phyloP scores from a whole-genome alignment of 2,113 vertebrate species.

The Myxocyprinus asiaticus region DNA sequence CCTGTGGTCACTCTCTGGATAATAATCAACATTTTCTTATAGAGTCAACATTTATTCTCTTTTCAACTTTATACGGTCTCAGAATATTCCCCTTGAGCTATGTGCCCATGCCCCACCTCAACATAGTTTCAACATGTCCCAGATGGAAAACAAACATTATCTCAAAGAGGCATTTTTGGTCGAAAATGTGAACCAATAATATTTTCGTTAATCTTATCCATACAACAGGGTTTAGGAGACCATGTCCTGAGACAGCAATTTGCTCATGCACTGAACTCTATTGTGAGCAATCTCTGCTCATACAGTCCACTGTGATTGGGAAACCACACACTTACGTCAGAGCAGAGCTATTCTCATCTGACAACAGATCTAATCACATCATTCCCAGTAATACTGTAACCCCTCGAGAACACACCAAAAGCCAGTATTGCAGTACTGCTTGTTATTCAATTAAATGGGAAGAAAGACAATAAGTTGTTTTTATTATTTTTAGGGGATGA shows the following conservation, averaged over 20 bases:
- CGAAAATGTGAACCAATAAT: slow-evolving; percentile 19
- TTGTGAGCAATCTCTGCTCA: slow-evolving; percentile 8
- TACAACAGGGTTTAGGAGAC: slow-evolving; percentile 1
- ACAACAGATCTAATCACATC: slow-evolving; percentile 36
- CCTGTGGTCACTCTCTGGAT: slow-evolving; percentile 50
- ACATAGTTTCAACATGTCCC: slow-evolving; percentile 23
- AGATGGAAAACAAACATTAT: slow-evolving; percentile 36
- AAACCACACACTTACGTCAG: slow-evolving; percentile 12
- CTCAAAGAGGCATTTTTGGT: not conserved
- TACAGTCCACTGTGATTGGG: slow-evolving; percentile 17
- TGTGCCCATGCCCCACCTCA: slow-evolving; percentile 9
- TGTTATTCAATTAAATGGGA: not conserved
- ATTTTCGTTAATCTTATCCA: slow-evolving; percentile 6
- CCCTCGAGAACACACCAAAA: not conserved
- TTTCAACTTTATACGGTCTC: slow-evolving; percentile 4
- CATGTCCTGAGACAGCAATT: not conserved
- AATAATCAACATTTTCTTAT: slow-evolving; percentile 38
- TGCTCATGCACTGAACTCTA: not conserved
- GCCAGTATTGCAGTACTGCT: not conserved
- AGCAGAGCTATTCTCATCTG: slow-evolving; percentile 29
- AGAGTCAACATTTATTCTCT: slow-evolving; percentile 7
- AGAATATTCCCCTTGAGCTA: slow-evolving; percentile 22
- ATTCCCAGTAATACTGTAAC: not conserved
- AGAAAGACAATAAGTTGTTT: not conserved
- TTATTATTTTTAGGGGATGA: not conserved